These are phyloP conservation scores for Xanthia icteritia DNA, from an alignment of 2,888 invertebrate genomes.

Conservation along the genomic window DNA sequence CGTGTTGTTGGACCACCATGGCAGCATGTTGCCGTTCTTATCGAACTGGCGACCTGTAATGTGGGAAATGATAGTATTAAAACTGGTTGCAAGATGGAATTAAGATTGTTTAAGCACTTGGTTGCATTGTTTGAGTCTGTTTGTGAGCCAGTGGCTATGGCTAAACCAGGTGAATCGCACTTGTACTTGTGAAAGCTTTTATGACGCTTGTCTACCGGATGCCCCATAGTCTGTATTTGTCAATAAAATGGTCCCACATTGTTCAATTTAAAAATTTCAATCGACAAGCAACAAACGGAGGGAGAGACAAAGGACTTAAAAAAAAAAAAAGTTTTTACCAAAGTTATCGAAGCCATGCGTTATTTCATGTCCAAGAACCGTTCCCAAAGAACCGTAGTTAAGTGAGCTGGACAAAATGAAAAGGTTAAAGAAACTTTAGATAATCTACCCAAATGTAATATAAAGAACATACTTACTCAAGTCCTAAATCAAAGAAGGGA, in stretches of 20 bases:
- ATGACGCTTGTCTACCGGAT: neutral
- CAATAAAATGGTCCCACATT: neutral
- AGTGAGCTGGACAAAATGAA: slow-evolving; percentile 91
- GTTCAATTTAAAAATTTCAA: neutral
- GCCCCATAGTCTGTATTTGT: neutral
- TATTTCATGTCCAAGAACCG: slow-evolving; percentile 94
- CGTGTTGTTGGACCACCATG: slow-evolving; percentile 97
- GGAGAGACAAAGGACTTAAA: no score
- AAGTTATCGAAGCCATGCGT: slow-evolving; percentile 91
- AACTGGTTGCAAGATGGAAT: neutral
- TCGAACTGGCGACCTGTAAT: slow-evolving; percentile 94
- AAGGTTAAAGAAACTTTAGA: slow-evolving; percentile 2
- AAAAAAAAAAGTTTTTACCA: slow-evolving; percentile 76
- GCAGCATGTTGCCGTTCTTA: slow-evolving; percentile 95
- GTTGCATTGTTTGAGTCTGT: neutral
- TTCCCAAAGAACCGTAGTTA: slow-evolving; percentile 95
- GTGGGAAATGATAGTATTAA: neutral
- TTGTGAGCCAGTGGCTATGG: neutral
- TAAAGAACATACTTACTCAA: slow-evolving; percentile 92
- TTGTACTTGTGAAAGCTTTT: neutral
- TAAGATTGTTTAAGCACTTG: neutral
- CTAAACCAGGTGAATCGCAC: neutral
- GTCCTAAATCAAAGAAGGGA: slow-evolving; percentile 95
- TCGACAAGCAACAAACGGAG: neutral
- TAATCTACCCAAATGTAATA: neutral